A percentile compares a stretch with the other conserved stretches of the same genome.
phyloP scores from a whole-genome alignment of 2,888 invertebrate species.

The Meandrusa payeni region DNA sequence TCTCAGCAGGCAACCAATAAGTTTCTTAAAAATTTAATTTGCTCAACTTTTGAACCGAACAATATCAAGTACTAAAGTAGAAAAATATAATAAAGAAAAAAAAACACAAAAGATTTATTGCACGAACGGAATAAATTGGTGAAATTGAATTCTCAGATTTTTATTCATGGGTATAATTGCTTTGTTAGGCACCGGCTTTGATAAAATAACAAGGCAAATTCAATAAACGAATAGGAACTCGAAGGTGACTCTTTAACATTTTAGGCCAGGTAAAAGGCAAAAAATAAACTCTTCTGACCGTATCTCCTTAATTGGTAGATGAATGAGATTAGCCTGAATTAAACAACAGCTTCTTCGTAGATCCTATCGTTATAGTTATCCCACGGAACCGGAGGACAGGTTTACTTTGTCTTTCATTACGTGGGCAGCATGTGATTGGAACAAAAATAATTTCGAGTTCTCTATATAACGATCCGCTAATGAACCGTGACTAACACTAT shows the following conservation, averaged over 20 bases:
- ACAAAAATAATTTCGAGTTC: too few relatives aligned
- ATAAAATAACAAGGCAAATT: slow-evolving; percentile 1
- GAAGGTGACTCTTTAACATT: background rate
- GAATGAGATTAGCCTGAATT: too few relatives aligned
- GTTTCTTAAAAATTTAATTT: background rate
- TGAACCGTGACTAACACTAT: too few relatives aligned
- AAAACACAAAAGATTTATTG: background rate
- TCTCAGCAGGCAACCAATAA: too few relatives aligned
- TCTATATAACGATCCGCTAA: too few relatives aligned
- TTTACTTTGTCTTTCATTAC: too few relatives aligned
- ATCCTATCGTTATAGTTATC: too few relatives aligned
- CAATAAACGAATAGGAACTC: background rate
- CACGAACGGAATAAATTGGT: slow-evolving; percentile 2
- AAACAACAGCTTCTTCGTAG: too few relatives aligned
- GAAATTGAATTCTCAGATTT: slow-evolving; percentile 8
- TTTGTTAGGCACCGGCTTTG: slow-evolving; percentile 2
- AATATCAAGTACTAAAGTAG: background rate
- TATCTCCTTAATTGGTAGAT: too few relatives aligned
- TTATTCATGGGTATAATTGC: slow-evolving; percentile 2
- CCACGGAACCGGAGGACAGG: too few relatives aligned
- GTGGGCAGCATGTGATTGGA: too few relatives aligned
- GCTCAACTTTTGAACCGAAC: background rate
- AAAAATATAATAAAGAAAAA: slow-evolving; percentile 4
- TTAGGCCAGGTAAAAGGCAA: background rate
- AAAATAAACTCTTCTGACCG: too few relatives aligned